Conservation (phyloP, 2,797 vertebrate species). For the Micropoecilia bifurca region DNA sequence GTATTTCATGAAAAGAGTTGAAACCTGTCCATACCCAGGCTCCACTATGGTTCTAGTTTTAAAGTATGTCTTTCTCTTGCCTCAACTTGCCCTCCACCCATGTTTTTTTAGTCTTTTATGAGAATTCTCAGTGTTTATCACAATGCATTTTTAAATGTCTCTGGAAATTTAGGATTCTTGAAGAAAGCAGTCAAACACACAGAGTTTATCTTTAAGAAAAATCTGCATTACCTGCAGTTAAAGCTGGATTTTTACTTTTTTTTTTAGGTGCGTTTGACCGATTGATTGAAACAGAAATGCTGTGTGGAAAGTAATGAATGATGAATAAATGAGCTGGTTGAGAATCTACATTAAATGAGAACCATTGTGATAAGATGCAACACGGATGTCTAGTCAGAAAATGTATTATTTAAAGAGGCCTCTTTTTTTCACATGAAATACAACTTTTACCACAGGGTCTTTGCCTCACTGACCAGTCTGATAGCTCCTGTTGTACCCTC, state of each 20-base stretch:
- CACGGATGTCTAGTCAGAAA: not conserved
- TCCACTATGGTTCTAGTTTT: not conserved
- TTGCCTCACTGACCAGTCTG: conserved; percentile 30
- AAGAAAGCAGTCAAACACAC: conserved; percentile 29
- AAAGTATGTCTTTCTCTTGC: conserved; percentile 16
- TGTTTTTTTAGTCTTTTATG: conserved; percentile 73
- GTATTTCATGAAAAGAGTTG: not conserved
- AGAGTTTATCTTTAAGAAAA: conserved; percentile 13
- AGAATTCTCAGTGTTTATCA: conserved; percentile 68
- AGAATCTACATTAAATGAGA: not conserved
- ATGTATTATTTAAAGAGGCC: conserved; percentile 20
- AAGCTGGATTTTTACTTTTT: not conserved
- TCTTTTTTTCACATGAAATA: conserved; percentile 4
- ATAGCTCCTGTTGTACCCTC: conserved; percentile 29
- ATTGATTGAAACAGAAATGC: conserved; percentile 9
- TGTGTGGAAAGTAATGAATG: not conserved
- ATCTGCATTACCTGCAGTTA: conserved; percentile 27
- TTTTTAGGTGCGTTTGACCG: conserved; percentile 7
- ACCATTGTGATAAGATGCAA: not conserved
- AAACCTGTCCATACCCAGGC: not conserved
- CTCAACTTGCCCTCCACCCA: conserved; percentile 50
- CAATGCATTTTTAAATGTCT: conserved; percentile 73
- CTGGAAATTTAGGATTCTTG: conserved; percentile 67
- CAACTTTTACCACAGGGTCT: not conserved
- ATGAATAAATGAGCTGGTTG: not conserved